Conservation (phyloP, 23 tunicate species). For the Trididemnum clinides region DNA sequence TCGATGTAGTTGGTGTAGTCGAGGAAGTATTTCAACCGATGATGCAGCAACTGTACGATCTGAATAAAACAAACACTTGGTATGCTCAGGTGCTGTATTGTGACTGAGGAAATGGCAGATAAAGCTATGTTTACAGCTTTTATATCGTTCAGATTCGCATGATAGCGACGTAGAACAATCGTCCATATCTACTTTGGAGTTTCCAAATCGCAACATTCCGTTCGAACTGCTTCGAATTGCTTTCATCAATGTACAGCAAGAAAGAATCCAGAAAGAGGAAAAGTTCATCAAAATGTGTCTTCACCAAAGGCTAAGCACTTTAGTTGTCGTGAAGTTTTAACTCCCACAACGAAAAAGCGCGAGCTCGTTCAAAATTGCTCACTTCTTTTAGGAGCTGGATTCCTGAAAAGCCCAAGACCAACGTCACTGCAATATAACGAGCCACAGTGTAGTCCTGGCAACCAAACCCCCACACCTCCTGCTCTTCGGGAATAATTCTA, state of each 20-base stretch:
- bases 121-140: too few relatives aligned
- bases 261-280: neutral
- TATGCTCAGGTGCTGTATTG: too few relatives aligned
- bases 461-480: conserved; percentile 53
- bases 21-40: conserved; percentile 32
- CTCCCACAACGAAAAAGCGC: too few relatives aligned
- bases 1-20: conserved; percentile 55
- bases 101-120: too few relatives aligned
- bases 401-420: conserved; percentile 46
- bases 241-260: neutral
- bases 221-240: too few relatives aligned
- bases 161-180: too few relatives aligned
- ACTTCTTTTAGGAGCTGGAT: conserved; percentile 59
- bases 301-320: neutral
- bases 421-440: conserved; percentile 21
- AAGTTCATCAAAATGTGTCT: neutral
- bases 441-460: conserved; percentile 17
- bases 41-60: conserved; percentile 56
- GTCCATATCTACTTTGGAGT: too few relatives aligned
- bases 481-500: conserved; percentile 44
- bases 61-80: too few relatives aligned
- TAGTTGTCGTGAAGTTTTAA: too few relatives aligned
- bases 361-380: too few relatives aligned
- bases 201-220: too few relatives aligned
- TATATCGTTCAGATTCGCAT: too few relatives aligned